Conservation (phyloP, 1,140 invertebrate species). For the Ptiloglossa arizonensis region DNA sequence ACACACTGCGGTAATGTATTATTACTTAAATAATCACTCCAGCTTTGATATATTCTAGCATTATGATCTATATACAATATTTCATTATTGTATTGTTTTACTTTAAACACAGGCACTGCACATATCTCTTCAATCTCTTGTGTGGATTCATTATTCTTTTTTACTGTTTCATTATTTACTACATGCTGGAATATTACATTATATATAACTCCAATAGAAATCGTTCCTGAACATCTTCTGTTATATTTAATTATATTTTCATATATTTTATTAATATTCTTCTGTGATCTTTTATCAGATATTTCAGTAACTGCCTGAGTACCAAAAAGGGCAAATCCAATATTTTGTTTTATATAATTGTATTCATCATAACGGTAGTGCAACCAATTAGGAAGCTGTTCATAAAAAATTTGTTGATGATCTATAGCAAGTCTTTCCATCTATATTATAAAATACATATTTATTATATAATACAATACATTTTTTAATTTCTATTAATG, state of each 20-base stretch:
- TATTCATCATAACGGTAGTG: conserved; percentile 46
- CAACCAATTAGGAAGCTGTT: conserved; percentile 63
- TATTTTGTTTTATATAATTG: conserved; percentile 63
- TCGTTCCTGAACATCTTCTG: background rate
- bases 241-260: conserved; percentile 56
- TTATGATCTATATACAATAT: conserved; percentile 71
- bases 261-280: conserved; percentile 55
- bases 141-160: too few species aligned
- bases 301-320: conserved; percentile 18
- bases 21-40: conserved; percentile 71
- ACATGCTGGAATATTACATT: conserved; percentile 31
- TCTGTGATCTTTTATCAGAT: background rate
- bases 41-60: conserved; percentile 71
- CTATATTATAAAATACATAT: background rate
- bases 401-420: conserved; percentile 67
- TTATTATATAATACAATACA: too few species aligned
- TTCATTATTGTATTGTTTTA: background rate
- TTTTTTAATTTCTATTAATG: too few species aligned
- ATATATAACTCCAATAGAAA: conserved; percentile 58
- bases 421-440: background rate
- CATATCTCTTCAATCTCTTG: background rate
- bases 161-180: too few species aligned
- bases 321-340: conserved; percentile 67
- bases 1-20: conserved; percentile 71
- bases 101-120: conserved; percentile 10